These are phyloP conservation scores for Limenitis camilla DNA, from an alignment of 2,888 invertebrate genomes.

Conservation along the genomic window DNA sequence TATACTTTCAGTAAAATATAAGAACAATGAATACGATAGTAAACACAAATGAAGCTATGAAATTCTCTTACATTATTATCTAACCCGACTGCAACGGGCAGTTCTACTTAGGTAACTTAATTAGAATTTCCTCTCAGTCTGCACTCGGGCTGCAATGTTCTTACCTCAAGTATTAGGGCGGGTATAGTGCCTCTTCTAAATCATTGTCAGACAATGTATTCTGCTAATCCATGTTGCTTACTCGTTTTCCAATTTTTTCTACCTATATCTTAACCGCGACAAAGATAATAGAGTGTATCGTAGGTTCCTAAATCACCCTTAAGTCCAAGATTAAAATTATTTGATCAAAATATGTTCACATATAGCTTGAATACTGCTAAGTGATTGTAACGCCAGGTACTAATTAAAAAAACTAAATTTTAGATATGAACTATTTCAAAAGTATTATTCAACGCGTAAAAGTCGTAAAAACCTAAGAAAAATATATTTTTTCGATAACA, in stretches of 20 bases:
- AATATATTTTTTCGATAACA: too few relatives aligned
- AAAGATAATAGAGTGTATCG: too few relatives aligned
- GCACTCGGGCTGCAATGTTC: conserved; percentile 42
- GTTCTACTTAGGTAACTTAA: conserved; percentile 53
- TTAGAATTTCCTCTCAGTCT: conserved; percentile 47
- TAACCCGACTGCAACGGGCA: conserved; percentile 31
- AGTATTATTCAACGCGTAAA: too few relatives aligned
- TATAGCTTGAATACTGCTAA: too few relatives aligned
- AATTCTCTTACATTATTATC: conserved; percentile 26
- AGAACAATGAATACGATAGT: conserved; percentile 9
- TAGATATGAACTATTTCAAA: too few relatives aligned
- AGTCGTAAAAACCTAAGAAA: too few relatives aligned
- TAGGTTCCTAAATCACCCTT: too few relatives aligned
- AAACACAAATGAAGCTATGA: conserved; percentile 24
- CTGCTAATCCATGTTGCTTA: background rate
- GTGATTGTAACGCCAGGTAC: too few relatives aligned
- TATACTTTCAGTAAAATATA: background rate
- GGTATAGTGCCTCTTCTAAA: conserved; percentile 16
- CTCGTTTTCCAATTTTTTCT: background rate
- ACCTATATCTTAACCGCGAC: too few relatives aligned
- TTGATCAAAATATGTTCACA: too few relatives aligned
- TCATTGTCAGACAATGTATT: conserved; percentile 4
- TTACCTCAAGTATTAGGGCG: conserved; percentile 45
- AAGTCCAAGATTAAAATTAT: too few relatives aligned
- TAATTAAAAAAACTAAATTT: too few relatives aligned